phyloP scores from a whole-genome alignment of 35 echinoderm and acorn worm genomes.

The Stichopus chloronotus region DNA sequence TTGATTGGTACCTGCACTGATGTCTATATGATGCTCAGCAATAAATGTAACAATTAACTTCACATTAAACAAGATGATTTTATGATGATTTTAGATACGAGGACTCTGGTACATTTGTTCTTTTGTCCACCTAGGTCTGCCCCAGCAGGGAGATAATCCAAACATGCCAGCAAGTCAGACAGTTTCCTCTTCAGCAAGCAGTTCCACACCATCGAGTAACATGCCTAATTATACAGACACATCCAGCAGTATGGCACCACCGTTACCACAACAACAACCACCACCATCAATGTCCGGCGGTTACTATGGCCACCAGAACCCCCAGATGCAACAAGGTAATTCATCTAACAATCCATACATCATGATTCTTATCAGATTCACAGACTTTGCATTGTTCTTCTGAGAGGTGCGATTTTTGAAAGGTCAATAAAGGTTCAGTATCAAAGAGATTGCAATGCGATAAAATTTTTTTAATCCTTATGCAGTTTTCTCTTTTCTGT shows the following conservation, averaged over 20 bases:
- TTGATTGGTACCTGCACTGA: no score
- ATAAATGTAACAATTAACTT: no score
- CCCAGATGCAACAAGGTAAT: constrained; percentile 12
- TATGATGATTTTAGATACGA: background rate
- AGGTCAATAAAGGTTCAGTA: no score
- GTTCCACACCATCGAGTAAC: constrained; percentile 13
- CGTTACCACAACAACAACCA: background rate
- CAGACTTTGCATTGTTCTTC: no score
- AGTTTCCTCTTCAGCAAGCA: constrained; percentile 11
- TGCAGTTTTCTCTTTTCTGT: no score
- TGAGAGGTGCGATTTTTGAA: no score
- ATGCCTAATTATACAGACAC: constrained; percentile 23
- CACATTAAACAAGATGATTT: background rate
- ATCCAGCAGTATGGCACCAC: background rate
- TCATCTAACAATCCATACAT: background rate
- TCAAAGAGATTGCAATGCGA: no score
- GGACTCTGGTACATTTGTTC: background rate
- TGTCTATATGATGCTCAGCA: no score
- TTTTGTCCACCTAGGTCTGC: background rate
- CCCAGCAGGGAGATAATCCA: background rate
- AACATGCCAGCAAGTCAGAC: constrained; percentile 16
- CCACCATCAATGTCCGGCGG: background rate
- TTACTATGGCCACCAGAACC: constrained; percentile 11
- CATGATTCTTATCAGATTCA: no score
- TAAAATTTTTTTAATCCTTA: no score